A percentile compares a stretch with the other conserved stretches of the same genome.
These are phyloP conservation scores for Blastobasis lacticolella DNA, from an alignment of 2,888 invertebrate genomes.

Conservation along the genomic window DNA sequence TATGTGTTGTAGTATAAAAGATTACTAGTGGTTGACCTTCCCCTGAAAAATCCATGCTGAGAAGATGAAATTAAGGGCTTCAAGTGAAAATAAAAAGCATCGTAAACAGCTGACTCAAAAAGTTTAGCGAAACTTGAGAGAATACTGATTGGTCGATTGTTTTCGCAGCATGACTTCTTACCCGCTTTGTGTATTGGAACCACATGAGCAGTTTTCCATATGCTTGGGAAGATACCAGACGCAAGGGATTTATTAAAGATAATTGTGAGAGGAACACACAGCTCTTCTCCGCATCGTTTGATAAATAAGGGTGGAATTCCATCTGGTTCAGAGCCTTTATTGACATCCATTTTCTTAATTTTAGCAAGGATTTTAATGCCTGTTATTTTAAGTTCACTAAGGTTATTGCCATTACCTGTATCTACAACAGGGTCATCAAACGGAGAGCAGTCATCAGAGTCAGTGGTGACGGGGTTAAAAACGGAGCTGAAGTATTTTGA, in stretches of 20 bases:
- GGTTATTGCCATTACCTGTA: not conserved
- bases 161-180: constrained; percentile 3
- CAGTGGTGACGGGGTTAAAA: not conserved
- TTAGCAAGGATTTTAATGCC: not conserved
- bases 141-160: constrained; percentile 8
- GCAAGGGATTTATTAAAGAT: constrained; percentile 1
- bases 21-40: constrained; percentile 7
- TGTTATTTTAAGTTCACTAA: not conserved
- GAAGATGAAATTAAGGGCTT: not conserved
- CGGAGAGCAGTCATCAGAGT: not conserved
- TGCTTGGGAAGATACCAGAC: constrained; percentile 1
- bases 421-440: not conserved
- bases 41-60: constrained; percentile 8
- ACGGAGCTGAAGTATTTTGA: not conserved
- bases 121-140: constrained; percentile 1
- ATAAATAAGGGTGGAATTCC: constrained; percentile 2
- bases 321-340: constrained; percentile 5
- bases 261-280: not conserved
- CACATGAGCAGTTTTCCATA: constrained; percentile 2
- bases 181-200: constrained; percentile 1
- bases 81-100: constrained; percentile 3
- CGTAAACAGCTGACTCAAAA: constrained; percentile 9
- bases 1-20: constrained; percentile 4
- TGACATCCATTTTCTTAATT: no score
- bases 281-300: not conserved